phyloP scores from a whole-genome alignment of 1,140 invertebrate species.

The Hydropsyche tenuis region DNA sequence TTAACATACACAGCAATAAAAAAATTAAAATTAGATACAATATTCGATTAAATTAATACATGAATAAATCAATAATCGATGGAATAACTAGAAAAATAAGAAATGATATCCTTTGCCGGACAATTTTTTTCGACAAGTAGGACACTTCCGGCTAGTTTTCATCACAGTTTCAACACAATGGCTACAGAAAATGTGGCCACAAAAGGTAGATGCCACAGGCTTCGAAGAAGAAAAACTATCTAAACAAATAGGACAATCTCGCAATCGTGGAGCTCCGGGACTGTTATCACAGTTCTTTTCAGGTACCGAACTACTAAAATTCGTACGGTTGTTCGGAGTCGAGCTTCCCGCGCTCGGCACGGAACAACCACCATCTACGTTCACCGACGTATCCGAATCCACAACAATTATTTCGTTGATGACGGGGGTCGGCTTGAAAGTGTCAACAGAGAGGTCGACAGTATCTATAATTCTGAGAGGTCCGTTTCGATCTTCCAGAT shows the following conservation, averaged over 20 bases:
- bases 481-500: background rate
- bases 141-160: constrained; percentile 38
- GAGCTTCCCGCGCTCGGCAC: background rate
- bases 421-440: constrained; percentile 14
- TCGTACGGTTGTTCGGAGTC: too few relatives aligned
- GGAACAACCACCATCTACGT: background rate
- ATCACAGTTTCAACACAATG: constrained; percentile 34
- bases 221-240: constrained; percentile 29
- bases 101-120: constrained; percentile 41
- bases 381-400: background rate
- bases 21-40: too few relatives aligned
- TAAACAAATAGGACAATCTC: constrained; percentile 42
- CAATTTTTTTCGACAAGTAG: constrained; percentile 38
- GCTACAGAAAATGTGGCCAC: constrained; percentile 44
- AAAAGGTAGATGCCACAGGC: constrained; percentile 39
- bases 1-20: too few relatives aligned
- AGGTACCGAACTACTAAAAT: too few relatives aligned
- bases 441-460: constrained; percentile 11
- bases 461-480: constrained; percentile 16
- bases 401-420: constrained; percentile 27
- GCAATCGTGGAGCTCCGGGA: background rate
- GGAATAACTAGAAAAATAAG: constrained; percentile 30
- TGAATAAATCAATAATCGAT: too few relatives aligned
- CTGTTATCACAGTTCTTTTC: background rate
- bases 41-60: too few relatives aligned